Base-by-base conservation (phyloP, 1,140 invertebrate genomes). In the Drosophila lacertosa region DNA sequence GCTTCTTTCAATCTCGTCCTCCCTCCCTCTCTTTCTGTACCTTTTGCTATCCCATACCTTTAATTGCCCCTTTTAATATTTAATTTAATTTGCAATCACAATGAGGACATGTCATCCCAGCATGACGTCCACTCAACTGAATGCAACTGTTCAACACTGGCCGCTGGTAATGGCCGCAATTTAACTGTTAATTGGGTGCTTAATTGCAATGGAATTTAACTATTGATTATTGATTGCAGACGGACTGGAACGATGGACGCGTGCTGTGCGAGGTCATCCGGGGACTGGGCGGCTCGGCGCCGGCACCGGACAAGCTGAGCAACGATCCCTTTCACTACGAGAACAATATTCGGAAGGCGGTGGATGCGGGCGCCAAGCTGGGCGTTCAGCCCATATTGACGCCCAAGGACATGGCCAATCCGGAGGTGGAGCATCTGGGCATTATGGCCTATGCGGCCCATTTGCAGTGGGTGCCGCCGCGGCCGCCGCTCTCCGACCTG, bases 181-280 rank as follows among this genome's bases (percentile, higher is more conserved):
- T 57, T 13, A 11, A 10, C 20, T 53, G 20, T 35, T 15, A 48
- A 77, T 66, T 54, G 59, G 24, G n/a, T n/a, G 26, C 53, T 15
- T 48, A 47, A 63, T 68, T 44, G 55, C 7, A n/a, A 51, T 18
- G 42, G 2, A 50, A 50, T 74, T 63, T 75, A 53, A 58, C 84
- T 50, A 51, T 60, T 37, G 33, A 37, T 53, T 47, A 9, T 42
- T 51, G 54, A 77, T 45, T 89, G 48, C 83, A 99, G 98, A 97
- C 95, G 72, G 97, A 99, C 86, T 99, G 98, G 98, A 98, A 98
- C 90, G 97, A 99, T 91, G 98, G 98, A 3, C 94, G 94, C 86
- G 95, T 96, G 0, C 93, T 98, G 10, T 97, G 97, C 89, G 94
- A 96, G 67, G 93, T 99, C 13, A 96, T 98, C 3, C 93, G 95